phyloP scores from a whole-genome alignment of 2,797 vertebrate genomes.

The Mormyrops attenuatus region DNA sequence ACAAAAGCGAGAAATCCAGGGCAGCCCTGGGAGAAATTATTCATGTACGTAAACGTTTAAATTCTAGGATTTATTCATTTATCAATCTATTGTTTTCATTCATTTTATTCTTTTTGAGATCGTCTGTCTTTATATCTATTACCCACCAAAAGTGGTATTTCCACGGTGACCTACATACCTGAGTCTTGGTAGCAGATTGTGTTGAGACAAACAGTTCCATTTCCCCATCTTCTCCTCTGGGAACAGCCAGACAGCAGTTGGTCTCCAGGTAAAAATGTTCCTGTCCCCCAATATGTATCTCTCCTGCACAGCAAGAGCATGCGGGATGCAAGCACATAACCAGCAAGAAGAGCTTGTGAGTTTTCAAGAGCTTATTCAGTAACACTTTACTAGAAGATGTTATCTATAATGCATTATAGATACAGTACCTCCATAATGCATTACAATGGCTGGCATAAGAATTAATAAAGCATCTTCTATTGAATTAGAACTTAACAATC shows the following conservation, averaged over 20 bases:
- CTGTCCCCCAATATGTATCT: slow-evolving; percentile 85
- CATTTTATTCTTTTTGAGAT: background rate
- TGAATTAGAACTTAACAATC: background rate
- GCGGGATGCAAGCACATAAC: background rate
- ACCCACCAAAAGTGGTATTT: background rate
- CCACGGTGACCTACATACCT: slow-evolving; percentile 50
- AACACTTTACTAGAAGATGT: background rate
- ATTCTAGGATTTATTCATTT: background rate
- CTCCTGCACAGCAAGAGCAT: slow-evolving; percentile 57
- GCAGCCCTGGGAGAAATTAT: background rate
- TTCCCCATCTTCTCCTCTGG: slow-evolving; percentile 80
- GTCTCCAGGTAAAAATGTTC: slow-evolving; percentile 97
- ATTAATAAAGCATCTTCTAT: background rate
- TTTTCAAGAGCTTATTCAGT: background rate
- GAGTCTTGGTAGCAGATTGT: slow-evolving; percentile 71
- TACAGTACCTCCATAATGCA: background rate
- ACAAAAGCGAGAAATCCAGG: background rate
- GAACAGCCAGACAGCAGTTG: slow-evolving; percentile 79
- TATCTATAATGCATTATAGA: no score
- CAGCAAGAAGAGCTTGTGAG: background rate
- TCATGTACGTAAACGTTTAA: background rate
- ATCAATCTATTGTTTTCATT: background rate
- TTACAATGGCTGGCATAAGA: background rate
- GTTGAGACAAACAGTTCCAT: slow-evolving; percentile 90
- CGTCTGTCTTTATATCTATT: background rate